Conservation (phyloP, 2,113 vertebrate species). For the Neolamprologus fasciatus region DNA sequence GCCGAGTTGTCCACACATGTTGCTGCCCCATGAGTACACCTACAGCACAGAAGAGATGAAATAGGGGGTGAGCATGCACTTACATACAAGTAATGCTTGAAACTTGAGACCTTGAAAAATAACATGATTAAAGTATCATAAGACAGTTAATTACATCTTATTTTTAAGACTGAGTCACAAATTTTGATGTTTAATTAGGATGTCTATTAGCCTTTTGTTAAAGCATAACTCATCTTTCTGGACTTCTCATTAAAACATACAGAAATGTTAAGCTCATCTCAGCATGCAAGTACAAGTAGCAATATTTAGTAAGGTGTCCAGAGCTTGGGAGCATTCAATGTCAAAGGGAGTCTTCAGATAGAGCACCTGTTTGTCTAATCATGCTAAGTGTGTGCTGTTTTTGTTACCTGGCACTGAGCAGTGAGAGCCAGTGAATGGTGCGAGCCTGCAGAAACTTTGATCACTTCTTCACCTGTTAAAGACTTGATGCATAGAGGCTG, state of each 20-base stretch:
- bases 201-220: not conserved
- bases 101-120: not conserved
- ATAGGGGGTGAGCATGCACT: not conserved
- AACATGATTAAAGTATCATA: not conserved
- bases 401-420: slow-evolving; percentile 55
- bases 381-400: not conserved
- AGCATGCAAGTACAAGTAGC: not conserved
- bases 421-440: slow-evolving; percentile 78
- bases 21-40: slow-evolving; percentile 95
- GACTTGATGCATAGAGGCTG: slow-evolving; percentile 91
- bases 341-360: not conserved
- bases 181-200: not conserved
- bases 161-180: not conserved
- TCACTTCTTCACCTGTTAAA: slow-evolving; percentile 87
- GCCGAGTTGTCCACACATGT: slow-evolving; percentile 86
- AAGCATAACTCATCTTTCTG: not conserved
- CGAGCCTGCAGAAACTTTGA: slow-evolving; percentile 84
- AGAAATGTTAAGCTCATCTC: not conserved
- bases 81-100: not conserved
- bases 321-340: not conserved
- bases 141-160: not conserved
- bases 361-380: not conserved
- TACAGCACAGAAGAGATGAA: slow-evolving; percentile 35
- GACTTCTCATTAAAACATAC: not conserved
- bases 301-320: not conserved